phyloP scores from a whole-genome alignment of 2,888 invertebrate genomes.

The Hybos culiciformis region DNA sequence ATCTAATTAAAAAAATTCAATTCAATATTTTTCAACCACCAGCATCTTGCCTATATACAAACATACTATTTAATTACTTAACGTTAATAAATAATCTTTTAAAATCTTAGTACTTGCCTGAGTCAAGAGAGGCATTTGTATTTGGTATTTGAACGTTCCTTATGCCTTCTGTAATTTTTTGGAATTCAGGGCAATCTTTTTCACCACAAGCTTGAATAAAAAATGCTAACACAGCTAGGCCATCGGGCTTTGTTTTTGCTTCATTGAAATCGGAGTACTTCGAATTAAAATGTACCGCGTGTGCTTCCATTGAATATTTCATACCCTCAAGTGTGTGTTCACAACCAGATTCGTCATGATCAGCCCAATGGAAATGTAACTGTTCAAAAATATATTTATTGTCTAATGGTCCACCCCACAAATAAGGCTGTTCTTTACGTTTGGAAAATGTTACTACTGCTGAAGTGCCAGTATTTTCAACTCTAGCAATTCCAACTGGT shows the following conservation, averaged over 20 bases:
- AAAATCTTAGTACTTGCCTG: constrained; percentile 24
- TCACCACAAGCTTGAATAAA: constrained; percentile 46
- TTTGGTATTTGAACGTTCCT: constrained; percentile 31
- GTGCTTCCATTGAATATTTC: constrained; percentile 63
- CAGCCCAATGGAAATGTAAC: constrained; percentile 72
- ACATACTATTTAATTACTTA: background rate
- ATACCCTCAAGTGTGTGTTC: constrained; percentile 64
- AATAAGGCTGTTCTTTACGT: constrained; percentile 40
- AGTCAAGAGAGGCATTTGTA: constrained; percentile 32
- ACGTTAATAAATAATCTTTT: constrained; percentile 5
- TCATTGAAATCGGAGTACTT: constrained; percentile 50
- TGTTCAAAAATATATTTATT: constrained; percentile 58
- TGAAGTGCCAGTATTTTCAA: constrained; percentile 34
- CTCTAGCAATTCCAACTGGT: constrained; percentile 32
- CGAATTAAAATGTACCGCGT: constrained; percentile 63
- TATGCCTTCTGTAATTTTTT: constrained; percentile 43
- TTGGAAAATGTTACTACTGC: constrained; percentile 50
- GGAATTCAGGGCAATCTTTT: constrained; percentile 44
- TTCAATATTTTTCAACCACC: background rate
- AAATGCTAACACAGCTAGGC: constrained; percentile 56
- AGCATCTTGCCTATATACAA: background rate
- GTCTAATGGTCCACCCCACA: constrained; percentile 49
- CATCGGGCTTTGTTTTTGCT: constrained; percentile 53
- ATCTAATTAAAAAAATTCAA: background rate
- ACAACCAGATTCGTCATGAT: constrained; percentile 59